Evolutionary conservation across 2,797 vertebrate species (phyloP), one percentile per base, ranked within the genome.

Genomic region (Phoxinus dragarum): DNA sequence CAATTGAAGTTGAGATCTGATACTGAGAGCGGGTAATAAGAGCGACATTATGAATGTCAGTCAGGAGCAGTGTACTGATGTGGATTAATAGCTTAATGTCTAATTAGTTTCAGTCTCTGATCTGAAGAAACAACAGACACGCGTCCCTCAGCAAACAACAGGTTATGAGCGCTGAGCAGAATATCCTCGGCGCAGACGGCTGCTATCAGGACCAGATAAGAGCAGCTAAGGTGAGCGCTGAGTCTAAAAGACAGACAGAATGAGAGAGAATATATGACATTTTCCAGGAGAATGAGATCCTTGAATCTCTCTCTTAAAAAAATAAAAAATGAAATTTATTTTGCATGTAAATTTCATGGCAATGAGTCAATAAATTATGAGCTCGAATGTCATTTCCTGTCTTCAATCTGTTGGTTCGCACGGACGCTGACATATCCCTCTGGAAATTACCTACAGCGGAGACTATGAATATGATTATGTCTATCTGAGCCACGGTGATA

Each of bases 381-480:
- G 88, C 91, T 52, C 72, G 88, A 95, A 94, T 94, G 91, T 91
- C 92, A 93, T 47, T 81, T 91, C 90, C 91, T 90, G 93, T 91
- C 86, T 92, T 95, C 93, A 91, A 90, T 94, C 93, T 66, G 74
- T 88, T 88, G 74, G 89, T 91, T 93, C 88, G 81, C 85, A 74
- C 47, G 88, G 90, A 86, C 88, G 88, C 91, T 88, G 91, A 88
- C 93, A 91, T 91, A 88, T 89, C 88, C 54, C 86, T 88, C 89
- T 88, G 89, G 84, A 94, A 94, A 95, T 94, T 91, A 93, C 91
- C 92, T 90, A 86, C 87, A 89, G 92, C 90, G 54, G 82, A 67
- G 73, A 88, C 92, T 93, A 94, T 95, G 94, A 95, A 94, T 94
- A 94, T 89, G 90, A 94, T 95, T 94, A 93, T 89, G 74, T 72